Evolutionary conservation across 2,113 vertebrate species (phyloP).

Genomic region (Hydrolagus affinis): DNA sequence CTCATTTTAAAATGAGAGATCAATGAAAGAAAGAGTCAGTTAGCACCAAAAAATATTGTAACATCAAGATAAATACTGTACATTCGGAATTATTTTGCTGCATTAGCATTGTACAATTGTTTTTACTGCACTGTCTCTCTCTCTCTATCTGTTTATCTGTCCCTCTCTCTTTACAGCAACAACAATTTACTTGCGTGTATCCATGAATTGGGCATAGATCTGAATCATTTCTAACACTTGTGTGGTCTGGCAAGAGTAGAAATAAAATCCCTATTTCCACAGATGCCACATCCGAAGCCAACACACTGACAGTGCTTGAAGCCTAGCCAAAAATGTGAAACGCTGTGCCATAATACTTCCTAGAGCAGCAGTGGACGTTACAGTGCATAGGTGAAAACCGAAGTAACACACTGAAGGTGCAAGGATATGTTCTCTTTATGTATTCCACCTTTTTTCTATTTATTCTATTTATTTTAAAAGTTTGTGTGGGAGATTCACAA

Average conservation of each 20-base stretch:
- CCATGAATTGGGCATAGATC: slow-evolving; percentile 3
- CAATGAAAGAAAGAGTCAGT: no score
- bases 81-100: no score
- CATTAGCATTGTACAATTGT: no score
- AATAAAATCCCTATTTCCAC: neutral
- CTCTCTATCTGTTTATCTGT: no score
- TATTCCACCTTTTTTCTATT: neutral
- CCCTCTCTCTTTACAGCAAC: neutral
- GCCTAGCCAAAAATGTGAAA: neutral
- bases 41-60: no score
- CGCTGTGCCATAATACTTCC: neutral
- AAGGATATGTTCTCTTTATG: neutral
- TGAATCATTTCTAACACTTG: neutral
- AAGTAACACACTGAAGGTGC: neutral
- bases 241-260: neutral
- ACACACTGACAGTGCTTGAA: neutral
- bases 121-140: no score
- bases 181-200: neutral
- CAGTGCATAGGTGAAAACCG: neutral
- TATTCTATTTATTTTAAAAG: neutral
- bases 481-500: neutral
- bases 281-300: neutral
- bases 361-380: neutral
- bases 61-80: no score
- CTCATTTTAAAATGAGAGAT: no score